Base-by-base conservation (phyloP, 2,113 vertebrate genomes). In the Odontesthes bonariensis region DNA sequence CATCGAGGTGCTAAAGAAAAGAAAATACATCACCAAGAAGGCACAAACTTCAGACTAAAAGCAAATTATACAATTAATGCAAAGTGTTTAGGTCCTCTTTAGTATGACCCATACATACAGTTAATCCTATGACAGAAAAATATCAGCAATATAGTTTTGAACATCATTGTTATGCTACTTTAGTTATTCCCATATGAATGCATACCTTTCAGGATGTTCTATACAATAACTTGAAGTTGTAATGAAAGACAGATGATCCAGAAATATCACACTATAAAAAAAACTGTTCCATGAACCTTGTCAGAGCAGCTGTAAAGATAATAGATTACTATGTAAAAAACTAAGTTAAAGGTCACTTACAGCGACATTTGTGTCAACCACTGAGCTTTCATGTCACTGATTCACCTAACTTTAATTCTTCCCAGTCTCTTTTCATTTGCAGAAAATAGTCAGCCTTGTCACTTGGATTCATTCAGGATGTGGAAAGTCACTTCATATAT, bases 261-360 rank as follows among this genome's bases (percentile, higher is more conserved):
- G 40, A 49, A 63, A 63, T 35, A 67, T 59, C 68, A 71, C 62
- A 58, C 23, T 31, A n/a, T 46, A 56, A 61, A 65, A n/a, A 61
- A 82, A 42, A 60, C 16, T 65, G 33, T 52, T 40, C 23, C 33
- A 17, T 52, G 59, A 73, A 38, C 22, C 31, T 69, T 64, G 62
- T 91, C 69, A 68, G 22, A 84, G 62, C 23, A 12, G 38, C 64
- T 59, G 74, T 77, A 55, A 69, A 69, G 74, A 81, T 86, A 86
- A 83, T 83, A 73, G 59, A 60, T 17, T 57, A 44, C 87, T 75
- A 77, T 86, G 49, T 69, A 77, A 84, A 76, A 77, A 63, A 27
- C 32, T 69, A 82, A 69, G 63, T 77, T 70, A 82, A 83, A 84
- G 71, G 68, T 72, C 49, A 58, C 23, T 69, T 55, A 51, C 57